Evolutionary conservation across 2,888 invertebrate genomes (phyloP), one percentile per base, ranked within the genome.

Genomic region (Drosophila trichaetosa): DNA sequence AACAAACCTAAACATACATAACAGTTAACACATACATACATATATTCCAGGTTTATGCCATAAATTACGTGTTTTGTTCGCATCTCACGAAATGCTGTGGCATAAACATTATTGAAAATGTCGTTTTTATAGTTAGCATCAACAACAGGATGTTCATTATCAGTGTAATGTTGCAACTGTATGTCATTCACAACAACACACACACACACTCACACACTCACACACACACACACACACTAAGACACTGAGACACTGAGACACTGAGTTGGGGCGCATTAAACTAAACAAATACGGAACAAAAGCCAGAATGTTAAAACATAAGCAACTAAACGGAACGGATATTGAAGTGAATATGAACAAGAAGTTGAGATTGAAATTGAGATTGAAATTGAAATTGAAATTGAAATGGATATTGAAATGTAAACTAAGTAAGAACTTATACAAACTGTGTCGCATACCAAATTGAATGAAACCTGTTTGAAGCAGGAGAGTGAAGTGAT

Each of bases 201-300:
- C 49, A 49, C 18, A 10, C 0, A 49, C 8, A 48, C 0, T n/a
- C n/a, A 24, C 49, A 16, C 27, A 49, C 27, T 27, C 10, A 8
- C 1, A 49, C 8, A 48, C 0, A 48, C 8, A 48, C 27, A 69
- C n/a, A 54, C 33, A 70, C 29, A 72, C 58, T 56, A 0, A 18
- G 13, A 58, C 49, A 74, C 57, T 68, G 34, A 51, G 62, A 68
- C 31, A 73, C 59, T 53, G 13, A 24, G n/a, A n/a, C n/a, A n/a
- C n/a, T n/a, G 92, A 92, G 92, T 86, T 91, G 93, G 92, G 93
- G 92, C 88, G 91, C 90, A 91, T 79, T 73, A 73, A 91, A 69
- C 76, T 68, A 69, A 66, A 69, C 62, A 60, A 67, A 70, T 65
- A 58, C 67, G 59, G 24, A 53, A 56, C 57, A 63, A 66, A 54